A percentile compares a stretch with the other conserved stretches of the same genome.
phyloP scores from a whole-genome alignment of 2,113 vertebrate species.

The Amphiprion percula region DNA sequence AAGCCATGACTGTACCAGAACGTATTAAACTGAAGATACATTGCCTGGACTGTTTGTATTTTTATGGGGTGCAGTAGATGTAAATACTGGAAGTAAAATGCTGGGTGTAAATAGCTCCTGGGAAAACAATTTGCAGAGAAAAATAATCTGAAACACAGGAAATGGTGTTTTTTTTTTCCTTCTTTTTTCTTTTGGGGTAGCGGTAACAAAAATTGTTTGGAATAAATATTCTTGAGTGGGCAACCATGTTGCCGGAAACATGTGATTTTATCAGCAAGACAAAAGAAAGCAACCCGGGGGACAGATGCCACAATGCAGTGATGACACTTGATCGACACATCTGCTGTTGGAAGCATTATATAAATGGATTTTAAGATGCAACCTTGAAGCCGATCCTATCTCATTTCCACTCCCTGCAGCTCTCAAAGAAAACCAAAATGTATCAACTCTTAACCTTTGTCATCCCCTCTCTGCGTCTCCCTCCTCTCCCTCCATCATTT shows the following conservation, averaged over 20 bases:
- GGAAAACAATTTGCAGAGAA: not conserved
- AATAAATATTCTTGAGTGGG: slow-evolving; percentile 30
- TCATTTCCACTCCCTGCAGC: slow-evolving; percentile 21
- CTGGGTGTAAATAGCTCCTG: not conserved
- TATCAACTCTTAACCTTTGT: slow-evolving; percentile 35
- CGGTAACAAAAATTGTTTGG: not conserved
- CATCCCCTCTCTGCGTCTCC: slow-evolving; percentile 11
- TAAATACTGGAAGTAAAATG: not conserved
- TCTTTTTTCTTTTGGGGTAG: not conserved
- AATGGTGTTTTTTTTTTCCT: slow-evolving; percentile 1
- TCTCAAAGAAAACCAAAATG: slow-evolving; percentile 34
- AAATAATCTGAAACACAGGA: slow-evolving; percentile 19
- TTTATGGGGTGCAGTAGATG: not conserved
- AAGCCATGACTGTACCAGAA: slow-evolving; percentile 11
- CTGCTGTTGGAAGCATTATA: slow-evolving; percentile 21
- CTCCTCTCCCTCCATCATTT: slow-evolving; percentile 30
- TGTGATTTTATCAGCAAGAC: slow-evolving; percentile 32
- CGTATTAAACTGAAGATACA: not conserved
- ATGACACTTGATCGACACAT: slow-evolving; percentile 52
- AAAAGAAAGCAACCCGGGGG: slow-evolving; percentile 2
- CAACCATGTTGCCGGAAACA: slow-evolving; percentile 10
- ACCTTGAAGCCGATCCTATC: slow-evolving; percentile 27
- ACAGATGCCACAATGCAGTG: slow-evolving; percentile 3
- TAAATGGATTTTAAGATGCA: slow-evolving; percentile 42
- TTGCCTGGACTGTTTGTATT: not conserved